A percentile compares a stretch with the other conserved stretches of the same genome.
These are phyloP conservation scores for Adineta ricciae DNA, from an alignment of 2,888 invertebrate species.

Conservation along the genomic window DNA sequence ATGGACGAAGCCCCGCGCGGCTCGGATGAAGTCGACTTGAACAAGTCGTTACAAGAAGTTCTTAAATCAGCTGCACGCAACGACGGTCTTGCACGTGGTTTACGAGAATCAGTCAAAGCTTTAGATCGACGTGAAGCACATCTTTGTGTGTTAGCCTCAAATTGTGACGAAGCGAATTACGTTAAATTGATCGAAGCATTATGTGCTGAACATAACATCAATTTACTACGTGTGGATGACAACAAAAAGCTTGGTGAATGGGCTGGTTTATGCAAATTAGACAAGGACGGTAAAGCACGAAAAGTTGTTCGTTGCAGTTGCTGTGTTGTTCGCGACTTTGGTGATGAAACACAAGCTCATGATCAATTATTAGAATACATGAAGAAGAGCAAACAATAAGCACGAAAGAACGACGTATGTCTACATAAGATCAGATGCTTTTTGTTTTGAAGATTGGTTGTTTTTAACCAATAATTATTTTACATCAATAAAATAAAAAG, in stretches of 20 bases:
- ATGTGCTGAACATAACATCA: constrained; percentile 95
- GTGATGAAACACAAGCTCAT: constrained; percentile 20
- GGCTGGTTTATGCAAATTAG: constrained; percentile 97
- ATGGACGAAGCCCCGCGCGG: constrained; percentile 9
- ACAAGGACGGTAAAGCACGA: constrained; percentile 94
- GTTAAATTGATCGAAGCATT: constrained; percentile 91
- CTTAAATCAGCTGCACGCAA: constrained; percentile 85
- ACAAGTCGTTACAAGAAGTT: constrained; percentile 53
- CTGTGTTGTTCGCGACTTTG: constrained; percentile 64
- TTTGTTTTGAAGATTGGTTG: not conserved
- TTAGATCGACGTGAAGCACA: constrained; percentile 95
- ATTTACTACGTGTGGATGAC: constrained; percentile 71
- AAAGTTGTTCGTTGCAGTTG: constrained; percentile 97
- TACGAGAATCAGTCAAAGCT: constrained; percentile 87
- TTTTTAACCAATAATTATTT: not conserved
- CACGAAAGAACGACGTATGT: not conserved
- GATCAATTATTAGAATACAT: constrained; percentile 18
- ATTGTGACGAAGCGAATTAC: constrained; percentile 94
- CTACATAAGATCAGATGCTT: not conserved
- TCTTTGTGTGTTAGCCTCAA: constrained; percentile 88
- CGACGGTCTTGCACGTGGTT: constrained; percentile 87
- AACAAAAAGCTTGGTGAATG: constrained; percentile 98
- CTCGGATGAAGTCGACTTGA: constrained; percentile 17
- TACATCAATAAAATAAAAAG: constrained; percentile 5
- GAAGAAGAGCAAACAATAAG: not conserved